Conservation (phyloP, 2,888 invertebrate species). For the Coelinius sp. region DNA sequence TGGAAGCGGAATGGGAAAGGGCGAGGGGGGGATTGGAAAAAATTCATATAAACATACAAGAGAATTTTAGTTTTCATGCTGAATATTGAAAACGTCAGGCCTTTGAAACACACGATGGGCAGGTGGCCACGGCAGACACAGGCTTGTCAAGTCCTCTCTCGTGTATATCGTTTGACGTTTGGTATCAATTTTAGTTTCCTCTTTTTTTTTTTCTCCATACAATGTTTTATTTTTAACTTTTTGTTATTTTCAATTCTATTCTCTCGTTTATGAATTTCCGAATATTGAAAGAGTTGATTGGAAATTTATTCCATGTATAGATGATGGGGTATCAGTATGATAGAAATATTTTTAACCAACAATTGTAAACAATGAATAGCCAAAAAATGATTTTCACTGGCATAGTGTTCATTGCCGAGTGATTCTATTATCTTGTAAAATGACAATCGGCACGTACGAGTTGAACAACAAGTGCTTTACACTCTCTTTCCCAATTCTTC, state of each 20-base stretch:
- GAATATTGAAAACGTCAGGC: conserved; percentile 58
- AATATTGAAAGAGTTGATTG: conserved; percentile 43
- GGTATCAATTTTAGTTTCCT: conserved; percentile 37
- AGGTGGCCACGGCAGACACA: conserved; percentile 53
- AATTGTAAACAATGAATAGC: not conserved
- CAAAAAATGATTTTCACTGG: not conserved
- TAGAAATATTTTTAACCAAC: not conserved
- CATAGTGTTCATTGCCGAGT: not conserved
- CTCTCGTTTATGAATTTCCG: conserved; percentile 18
- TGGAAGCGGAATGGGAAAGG: not conserved
- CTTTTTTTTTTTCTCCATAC: conserved; percentile 27
- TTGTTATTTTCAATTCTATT: conserved; percentile 14
- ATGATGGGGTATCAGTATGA: not conserved
- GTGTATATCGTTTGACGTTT: conserved; percentile 56
- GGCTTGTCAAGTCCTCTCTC: conserved; percentile 37
- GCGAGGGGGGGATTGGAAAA: too few species aligned
- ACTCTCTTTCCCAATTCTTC: conserved; percentile 18
- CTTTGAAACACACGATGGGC: conserved; percentile 54
- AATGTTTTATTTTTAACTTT: conserved; percentile 30
- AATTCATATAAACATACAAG: not conserved
- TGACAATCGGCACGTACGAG: conserved; percentile 33
- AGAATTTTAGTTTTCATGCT: conserved; percentile 26
- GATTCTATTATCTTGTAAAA: not conserved
- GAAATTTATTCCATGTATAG: conserved; percentile 47
- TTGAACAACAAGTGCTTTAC: conserved; percentile 15